phyloP scores from a whole-genome alignment of 2,113 vertebrate species.

The Talpa occidentalis region DNA sequence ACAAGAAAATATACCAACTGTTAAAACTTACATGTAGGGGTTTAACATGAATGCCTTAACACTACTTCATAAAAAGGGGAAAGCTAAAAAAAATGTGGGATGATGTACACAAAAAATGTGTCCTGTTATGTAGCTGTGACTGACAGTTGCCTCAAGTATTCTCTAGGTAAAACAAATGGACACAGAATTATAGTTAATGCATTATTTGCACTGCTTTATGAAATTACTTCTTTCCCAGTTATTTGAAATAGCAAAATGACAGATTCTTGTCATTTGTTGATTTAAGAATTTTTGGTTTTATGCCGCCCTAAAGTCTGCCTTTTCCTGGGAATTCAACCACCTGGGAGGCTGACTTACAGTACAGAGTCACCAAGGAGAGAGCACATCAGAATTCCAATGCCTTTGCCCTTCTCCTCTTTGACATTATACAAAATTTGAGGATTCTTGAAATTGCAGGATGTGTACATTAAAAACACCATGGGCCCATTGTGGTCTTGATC shows the following conservation, averaged over 20 bases:
- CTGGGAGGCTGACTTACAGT: accelerated
- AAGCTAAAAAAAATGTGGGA: not conserved
- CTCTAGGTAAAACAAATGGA: not conserved
- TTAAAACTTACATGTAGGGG: not conserved
- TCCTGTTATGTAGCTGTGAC: accelerated
- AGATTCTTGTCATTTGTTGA: not conserved
- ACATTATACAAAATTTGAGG: no score
- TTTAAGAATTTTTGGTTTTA: not conserved
- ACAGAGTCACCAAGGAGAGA: not conserved
- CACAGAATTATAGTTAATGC: not conserved
- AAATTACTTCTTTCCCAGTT: not conserved
- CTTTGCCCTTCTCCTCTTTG: not conserved
- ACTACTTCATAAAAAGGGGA: not conserved
- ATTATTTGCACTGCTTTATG: not conserved
- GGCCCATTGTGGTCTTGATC: not conserved
- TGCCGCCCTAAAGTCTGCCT: not conserved
- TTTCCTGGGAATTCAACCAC: not conserved
- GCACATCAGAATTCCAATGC: accelerated
- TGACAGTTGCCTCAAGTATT: not conserved
- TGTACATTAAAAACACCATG: not conserved
- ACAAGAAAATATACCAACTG: not conserved
- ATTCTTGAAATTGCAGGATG: not conserved
- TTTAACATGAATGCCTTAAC: not conserved
- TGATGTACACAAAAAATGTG: no score
- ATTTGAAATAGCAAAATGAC: not conserved